Evolutionary conservation across 2,888 invertebrate genomes (phyloP).

Genomic region (Aporophyla lueneburgensis): DNA sequence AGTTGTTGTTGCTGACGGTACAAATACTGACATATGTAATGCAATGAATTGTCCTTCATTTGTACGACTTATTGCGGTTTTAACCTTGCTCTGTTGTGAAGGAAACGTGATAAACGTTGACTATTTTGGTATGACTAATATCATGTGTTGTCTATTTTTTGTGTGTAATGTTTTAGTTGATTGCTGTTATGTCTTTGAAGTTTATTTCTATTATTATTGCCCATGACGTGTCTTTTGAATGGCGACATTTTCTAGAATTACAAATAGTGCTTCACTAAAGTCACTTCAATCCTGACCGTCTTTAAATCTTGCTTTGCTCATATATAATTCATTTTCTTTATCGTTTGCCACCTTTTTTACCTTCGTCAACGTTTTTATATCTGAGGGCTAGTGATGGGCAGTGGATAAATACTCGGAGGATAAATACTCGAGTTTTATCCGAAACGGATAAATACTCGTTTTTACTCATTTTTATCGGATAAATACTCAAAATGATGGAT

Average conservation of each 20-base stretch:
- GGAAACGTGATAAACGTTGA: constrained; percentile 31
- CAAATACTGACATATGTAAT: background rate
- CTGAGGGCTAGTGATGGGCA: no score
- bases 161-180: constrained; percentile 4
- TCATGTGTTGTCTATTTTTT: constrained; percentile 9
- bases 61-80: constrained; percentile 36
- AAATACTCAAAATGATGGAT: no score
- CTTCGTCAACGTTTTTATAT: background rate
- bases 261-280: background rate
- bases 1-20: no score
- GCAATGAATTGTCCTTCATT: constrained; percentile 29
- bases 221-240: background rate
- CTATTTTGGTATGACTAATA: constrained; percentile 30
- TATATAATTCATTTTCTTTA: background rate
- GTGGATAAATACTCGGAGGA: no score
- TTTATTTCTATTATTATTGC: background rate
- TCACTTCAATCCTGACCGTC: no score
- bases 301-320: no score
- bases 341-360: background rate
- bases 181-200: constrained; percentile 9
- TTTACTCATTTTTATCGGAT: no score
- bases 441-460: no score
- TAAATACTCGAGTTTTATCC: no score
- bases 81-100: constrained; percentile 43
- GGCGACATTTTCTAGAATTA: background rate